Base-by-base conservation (phyloP, 1,140 invertebrate genomes). In the Oryctes rhinoceros region DNA sequence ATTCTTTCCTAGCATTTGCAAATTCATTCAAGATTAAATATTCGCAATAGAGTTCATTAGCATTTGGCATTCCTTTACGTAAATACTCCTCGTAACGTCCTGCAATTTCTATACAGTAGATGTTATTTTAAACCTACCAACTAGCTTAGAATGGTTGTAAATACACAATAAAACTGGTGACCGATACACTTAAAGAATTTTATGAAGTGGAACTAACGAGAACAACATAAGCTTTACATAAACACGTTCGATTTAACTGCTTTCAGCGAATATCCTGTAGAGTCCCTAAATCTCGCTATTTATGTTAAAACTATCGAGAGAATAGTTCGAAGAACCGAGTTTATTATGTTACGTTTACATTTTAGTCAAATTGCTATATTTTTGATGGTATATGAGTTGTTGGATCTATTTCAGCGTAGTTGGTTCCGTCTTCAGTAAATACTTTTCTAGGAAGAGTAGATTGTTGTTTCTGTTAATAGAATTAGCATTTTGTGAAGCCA, bases 161-260 rank as follows among this genome's bases (percentile, higher is more conserved):
- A 59, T 59, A 59, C 20, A 59, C 53, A 59, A 59, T 59, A 59
- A 59, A 59, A 59, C 53, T 15, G 53, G 53, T 59, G 53, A 59
- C 53, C 53, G 53, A 59, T 59, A 59, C 15, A 59, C 53, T 59
- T 59, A 18, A 59, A 59, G 53, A 18, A 59, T 59, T 59, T 59
- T 59, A 59, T 18, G 53, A 59, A 59, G 53, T 18, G 53, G 18
- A 59, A 59, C 53, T 59, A 59, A 59, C 53, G 53, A 59, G 53
- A n/a, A 59, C 18, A 18, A 53, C 49, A 53, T 15, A n/a, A 18
- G 53, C 53, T 59, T 59, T 7, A 18, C 53, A 59, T 59, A 59
- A 18, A 59, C 18, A 59, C 18, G 53, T 6, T 18, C 53, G 53
- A n/a, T 18, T 59, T 59, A 59, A 59, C 53, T 59, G 53, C 53